These are phyloP conservation scores for Oryzias curvinotus DNA, from an alignment of 2,113 vertebrate genomes.

Conservation along the genomic window DNA sequence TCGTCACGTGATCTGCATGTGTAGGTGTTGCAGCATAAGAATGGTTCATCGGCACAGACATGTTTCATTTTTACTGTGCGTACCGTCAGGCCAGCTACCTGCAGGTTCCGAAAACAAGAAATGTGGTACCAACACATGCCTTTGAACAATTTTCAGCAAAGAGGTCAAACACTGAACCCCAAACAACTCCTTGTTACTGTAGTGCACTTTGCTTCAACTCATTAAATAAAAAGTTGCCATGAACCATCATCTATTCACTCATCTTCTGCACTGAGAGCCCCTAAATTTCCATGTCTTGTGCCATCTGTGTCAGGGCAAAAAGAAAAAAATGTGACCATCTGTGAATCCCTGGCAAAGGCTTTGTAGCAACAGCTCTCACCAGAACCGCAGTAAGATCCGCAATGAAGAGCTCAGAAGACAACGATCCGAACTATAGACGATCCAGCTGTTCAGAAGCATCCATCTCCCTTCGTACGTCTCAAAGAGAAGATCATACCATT, in stretches of 20 bases:
- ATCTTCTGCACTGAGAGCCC: conserved; percentile 26
- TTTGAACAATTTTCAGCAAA: neutral
- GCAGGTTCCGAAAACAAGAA: neutral
- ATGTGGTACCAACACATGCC: neutral
- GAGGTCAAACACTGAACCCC: neutral
- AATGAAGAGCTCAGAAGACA: conserved; percentile 7
- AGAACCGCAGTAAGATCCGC: conserved; percentile 8
- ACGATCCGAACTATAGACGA: neutral
- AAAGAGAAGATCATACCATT: neutral
- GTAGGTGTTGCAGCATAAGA: conserved; percentile 15
- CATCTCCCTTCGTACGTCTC: neutral
- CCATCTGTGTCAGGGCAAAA: conserved; percentile 57
- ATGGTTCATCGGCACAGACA: neutral
- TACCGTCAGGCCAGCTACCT: neutral
- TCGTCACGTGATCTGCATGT: neutral
- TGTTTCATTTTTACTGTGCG: conserved; percentile 1
- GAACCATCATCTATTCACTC: conserved; percentile 2
- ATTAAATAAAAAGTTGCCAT: neutral
- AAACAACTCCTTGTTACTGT: neutral
- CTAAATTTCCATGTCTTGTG: conserved; percentile 26
- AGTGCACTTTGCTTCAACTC: neutral
- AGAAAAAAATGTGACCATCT: conserved; percentile 63
- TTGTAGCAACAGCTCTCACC: conserved; percentile 17
- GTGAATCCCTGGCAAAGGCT: conserved; percentile 41
- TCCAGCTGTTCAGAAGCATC: neutral